These are phyloP conservation scores for Pissodes strobi DNA, from an alignment of 1,140 invertebrate genomes.

Conservation along the genomic window DNA sequence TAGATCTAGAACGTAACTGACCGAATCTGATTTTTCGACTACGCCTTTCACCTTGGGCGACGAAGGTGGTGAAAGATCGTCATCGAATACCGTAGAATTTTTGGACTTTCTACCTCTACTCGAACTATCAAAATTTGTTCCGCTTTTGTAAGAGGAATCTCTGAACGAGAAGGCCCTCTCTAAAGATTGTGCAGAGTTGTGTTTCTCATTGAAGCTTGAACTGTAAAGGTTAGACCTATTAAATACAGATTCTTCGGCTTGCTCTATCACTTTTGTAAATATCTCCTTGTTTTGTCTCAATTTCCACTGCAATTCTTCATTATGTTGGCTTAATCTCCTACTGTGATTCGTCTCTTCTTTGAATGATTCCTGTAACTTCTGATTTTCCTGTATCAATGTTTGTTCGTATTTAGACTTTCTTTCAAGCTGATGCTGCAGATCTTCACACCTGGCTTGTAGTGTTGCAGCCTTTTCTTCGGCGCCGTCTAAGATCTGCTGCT, in stretches of 20 bases:
- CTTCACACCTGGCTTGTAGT: constrained; percentile 69
- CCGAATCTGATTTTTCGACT: constrained; percentile 80
- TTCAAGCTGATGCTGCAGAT: constrained; percentile 69
- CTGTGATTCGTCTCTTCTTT: constrained; percentile 76
- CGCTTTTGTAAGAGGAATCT: constrained; percentile 33
- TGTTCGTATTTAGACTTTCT: constrained; percentile 62
- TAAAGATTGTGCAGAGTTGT: constrained; percentile 34
- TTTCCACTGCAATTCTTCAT: constrained; percentile 86
- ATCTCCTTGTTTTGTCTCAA: constrained; percentile 77
- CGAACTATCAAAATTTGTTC: constrained; percentile 14
- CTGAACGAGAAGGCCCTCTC: constrained; percentile 47
- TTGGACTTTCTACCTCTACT: constrained; percentile 35
- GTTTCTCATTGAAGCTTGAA: constrained; percentile 50
- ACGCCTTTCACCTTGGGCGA: constrained; percentile 75
- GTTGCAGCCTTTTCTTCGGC: constrained; percentile 61
- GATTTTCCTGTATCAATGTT: constrained; percentile 61
- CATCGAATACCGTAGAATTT: constrained; percentile 38
- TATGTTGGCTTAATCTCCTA: constrained; percentile 75
- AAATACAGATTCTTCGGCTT: constrained; percentile 44
- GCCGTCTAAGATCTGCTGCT: constrained; percentile 60
- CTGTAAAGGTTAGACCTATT: constrained; percentile 43
- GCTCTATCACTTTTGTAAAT: constrained; percentile 54
- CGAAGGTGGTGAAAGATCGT: constrained; percentile 60
- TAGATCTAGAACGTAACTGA: constrained; percentile 81
- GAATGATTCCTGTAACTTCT: constrained; percentile 70